Evolutionary conservation across 1,140 invertebrate species (phyloP), one percentile per base, ranked within the genome.

Genomic region (Magallana gigas): DNA sequence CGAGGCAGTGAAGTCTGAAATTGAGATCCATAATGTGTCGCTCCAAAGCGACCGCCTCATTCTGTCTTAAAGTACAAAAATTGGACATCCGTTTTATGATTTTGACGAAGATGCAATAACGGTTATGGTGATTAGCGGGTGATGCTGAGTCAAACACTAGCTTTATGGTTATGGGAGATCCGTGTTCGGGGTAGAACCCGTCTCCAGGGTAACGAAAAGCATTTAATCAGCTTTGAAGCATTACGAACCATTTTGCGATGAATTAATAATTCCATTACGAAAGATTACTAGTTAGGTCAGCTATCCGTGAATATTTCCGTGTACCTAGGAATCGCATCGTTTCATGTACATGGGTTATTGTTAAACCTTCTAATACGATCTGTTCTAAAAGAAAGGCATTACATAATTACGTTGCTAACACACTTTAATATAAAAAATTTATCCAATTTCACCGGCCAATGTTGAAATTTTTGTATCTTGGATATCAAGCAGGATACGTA

Each of bases 151-250:
- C 9, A 29, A 18, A 76, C 23, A 18, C 16, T 29, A 29, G 23
- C 23, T 36, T 76, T 29, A 71, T 71, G 64, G 29, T 76, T 29
- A 11, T 29, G 23, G 18, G 36, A 29, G 68, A 6, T 76, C 68
- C 23, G 36, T 64, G 18, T 9, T 4, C 23, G 9, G 8, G 23
- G 68, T 76, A 29, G 4, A 12, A 36, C 36, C 36, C 23, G 23
- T 29, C 68, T 76, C 11, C 36, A 29, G 68, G 23, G 68, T 76
- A 29, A 76, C 23, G 16, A 64, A 12, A 3, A 12, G 12, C 7
- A 76, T 36, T 76, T 76, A 76, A 76, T 76, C 68, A 76, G 68
- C 68, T 76, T 76, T 76, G 36, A 29, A 29, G 68, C 64, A 76
- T 76, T 29, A 36, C 36, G 12, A 48, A 48, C 36, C 36, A 48